Evolutionary conservation across 2,113 vertebrate genomes (phyloP).

Genomic region (Passer domesticus): DNA sequence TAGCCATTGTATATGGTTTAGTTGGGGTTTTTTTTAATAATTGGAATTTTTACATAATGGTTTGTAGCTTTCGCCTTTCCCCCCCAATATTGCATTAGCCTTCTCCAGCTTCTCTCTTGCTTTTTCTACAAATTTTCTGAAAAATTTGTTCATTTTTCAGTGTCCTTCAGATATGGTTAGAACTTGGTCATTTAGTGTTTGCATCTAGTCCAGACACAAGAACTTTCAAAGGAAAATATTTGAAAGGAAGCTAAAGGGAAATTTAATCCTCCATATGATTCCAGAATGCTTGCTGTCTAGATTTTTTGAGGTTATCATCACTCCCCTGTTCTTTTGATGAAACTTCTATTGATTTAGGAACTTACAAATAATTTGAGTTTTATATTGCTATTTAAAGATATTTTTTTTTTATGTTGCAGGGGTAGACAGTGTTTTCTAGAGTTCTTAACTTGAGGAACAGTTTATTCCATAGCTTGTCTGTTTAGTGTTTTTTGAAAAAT

Average conservation of each 20-base stretch:
- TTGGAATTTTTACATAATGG: background rate
- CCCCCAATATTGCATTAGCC: background rate
- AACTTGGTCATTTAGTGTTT: background rate
- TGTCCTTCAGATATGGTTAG: background rate
- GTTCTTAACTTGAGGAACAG: background rate
- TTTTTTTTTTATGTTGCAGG: background rate
- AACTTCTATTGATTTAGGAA: background rate
- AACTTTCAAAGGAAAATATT: background rate
- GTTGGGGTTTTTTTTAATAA: accelerated
- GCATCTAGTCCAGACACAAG: background rate
- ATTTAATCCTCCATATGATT: background rate
- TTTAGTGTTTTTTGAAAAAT: background rate
- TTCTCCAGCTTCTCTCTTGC: background rate
- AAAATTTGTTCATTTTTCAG: background rate
- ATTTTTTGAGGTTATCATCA: background rate
- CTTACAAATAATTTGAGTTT: background rate
- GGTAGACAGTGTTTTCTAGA: background rate
- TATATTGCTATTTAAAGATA: background rate
- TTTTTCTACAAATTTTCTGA: background rate
- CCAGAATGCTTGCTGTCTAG: background rate
- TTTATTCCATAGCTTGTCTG: background rate
- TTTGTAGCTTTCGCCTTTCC: background rate
- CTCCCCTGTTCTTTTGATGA: background rate
- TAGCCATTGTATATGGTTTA: background rate
- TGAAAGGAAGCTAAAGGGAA: background rate